Conservation (phyloP, 2,797 vertebrate genomes). For the Trematomus bernacchii region DNA sequence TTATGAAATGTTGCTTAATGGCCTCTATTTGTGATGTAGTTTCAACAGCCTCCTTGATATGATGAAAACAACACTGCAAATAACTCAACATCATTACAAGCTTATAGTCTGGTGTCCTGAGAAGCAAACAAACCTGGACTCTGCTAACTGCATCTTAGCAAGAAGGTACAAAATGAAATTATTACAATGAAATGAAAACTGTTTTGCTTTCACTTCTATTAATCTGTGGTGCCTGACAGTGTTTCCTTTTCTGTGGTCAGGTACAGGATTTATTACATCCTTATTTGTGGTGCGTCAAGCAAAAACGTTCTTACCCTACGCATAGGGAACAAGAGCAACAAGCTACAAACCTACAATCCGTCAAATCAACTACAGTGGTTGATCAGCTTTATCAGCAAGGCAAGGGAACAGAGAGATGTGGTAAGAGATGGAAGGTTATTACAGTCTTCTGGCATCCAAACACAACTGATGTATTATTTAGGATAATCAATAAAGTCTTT, state of each 20-base stretch:
- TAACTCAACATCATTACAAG: neutral
- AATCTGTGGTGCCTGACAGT: neutral
- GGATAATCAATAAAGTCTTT: neutral
- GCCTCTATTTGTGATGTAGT: constrained; percentile 13
- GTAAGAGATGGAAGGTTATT: constrained; percentile 17
- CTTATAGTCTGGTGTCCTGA: constrained; percentile 6
- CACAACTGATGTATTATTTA: neutral
- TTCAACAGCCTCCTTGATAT: constrained; percentile 34
- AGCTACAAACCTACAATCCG: constrained; percentile 17
- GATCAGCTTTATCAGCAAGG: constrained; percentile 11
- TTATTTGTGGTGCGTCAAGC: constrained; percentile 16
- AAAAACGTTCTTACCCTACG: constrained; percentile 10
- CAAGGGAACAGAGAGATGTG: constrained; percentile 23
- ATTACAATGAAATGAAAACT: too few relatives aligned
- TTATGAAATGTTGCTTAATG: neutral
- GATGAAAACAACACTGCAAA: neutral
- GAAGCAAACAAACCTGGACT: neutral
- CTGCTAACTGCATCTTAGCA: constrained; percentile 2
- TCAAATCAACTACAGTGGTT: constrained; percentile 26
- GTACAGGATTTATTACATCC: constrained; percentile 41
- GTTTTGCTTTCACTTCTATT: constrained; percentile 2
- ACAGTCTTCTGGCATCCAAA: neutral
- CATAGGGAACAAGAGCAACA: neutral
- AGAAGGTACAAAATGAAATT: constrained; percentile 25
- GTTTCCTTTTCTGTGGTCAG: constrained; percentile 31